A percentile compares a stretch with the other conserved stretches of the same genome.
phyloP scores from a whole-genome alignment of 2,797 vertebrate genomes.

The Gobionotothen gibberifrons region DNA sequence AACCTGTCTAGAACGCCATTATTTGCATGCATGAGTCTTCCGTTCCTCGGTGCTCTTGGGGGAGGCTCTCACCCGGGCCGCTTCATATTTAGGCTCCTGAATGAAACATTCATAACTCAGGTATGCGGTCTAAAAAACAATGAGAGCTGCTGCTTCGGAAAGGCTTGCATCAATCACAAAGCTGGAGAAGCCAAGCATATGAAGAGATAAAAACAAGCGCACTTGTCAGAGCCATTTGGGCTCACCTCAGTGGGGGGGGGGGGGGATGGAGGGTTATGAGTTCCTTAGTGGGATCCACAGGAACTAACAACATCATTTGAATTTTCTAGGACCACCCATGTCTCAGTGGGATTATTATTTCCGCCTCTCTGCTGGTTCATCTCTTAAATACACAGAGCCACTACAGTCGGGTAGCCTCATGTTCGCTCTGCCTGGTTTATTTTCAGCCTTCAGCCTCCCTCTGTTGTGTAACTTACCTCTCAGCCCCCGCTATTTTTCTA shows the following conservation, averaged over 20 bases:
- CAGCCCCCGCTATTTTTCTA: slow-evolving; percentile 69
- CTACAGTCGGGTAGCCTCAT: slow-evolving; percentile 26
- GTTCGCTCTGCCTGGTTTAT: slow-evolving; percentile 64
- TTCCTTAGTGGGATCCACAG: slow-evolving; percentile 20
- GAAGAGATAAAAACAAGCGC: slow-evolving; percentile 61
- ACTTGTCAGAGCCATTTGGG: slow-evolving; percentile 68
- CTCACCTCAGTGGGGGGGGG: slow-evolving; percentile 52
- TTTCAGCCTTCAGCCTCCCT: slow-evolving; percentile 66
- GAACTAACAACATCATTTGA: slow-evolving; percentile 52
- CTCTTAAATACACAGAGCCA: slow-evolving; percentile 55
- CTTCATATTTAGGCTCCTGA: slow-evolving; percentile 74
- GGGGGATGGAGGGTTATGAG: slow-evolving; percentile 27
- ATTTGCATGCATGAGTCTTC: slow-evolving; percentile 69
- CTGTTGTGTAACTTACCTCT: slow-evolving; percentile 66
- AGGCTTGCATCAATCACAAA: slow-evolving; percentile 73
- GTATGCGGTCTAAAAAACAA: slow-evolving; percentile 82
- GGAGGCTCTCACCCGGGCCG: slow-evolving; percentile 54
- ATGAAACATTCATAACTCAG: slow-evolving; percentile 84
- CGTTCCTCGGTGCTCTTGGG: slow-evolving; percentile 37
- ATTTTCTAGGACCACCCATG: slow-evolving; percentile 49
- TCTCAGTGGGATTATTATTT: slow-evolving; percentile 60
- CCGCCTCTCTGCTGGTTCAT: slow-evolving; percentile 49
- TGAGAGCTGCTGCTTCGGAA: slow-evolving; percentile 67
- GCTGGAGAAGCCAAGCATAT: slow-evolving; percentile 60
- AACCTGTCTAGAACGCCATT: slow-evolving; percentile 52